These are phyloP conservation scores for Phylloscopus trochilus DNA, from an alignment of 2,113 vertebrate genomes.

Conservation along the genomic window DNA sequence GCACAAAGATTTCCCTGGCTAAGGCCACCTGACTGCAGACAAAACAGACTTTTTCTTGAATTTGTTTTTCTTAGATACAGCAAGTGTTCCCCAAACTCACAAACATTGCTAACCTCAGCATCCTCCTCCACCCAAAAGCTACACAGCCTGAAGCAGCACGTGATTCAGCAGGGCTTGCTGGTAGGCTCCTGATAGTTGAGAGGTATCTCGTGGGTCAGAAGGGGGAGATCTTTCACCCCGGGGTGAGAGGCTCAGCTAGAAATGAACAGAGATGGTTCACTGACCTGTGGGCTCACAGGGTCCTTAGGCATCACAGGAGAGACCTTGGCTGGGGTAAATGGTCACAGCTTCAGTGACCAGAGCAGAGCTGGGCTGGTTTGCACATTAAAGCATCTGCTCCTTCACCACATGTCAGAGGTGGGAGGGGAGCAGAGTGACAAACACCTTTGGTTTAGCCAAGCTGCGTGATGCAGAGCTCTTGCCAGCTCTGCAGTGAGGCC, in stretches of 20 bases:
- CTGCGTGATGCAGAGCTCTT: not conserved
- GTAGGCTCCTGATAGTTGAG: not conserved
- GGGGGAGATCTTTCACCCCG: not conserved
- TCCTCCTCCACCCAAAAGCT: not conserved
- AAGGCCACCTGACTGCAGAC: not conserved
- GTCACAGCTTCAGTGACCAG: not conserved
- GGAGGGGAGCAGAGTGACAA: not conserved
- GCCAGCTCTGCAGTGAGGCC: not conserved
- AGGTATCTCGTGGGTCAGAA: not conserved
- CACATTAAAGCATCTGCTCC: not conserved
- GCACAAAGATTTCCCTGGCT: not conserved
- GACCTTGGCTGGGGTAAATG: not conserved
- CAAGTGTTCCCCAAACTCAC: not conserved
- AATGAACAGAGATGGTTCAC: not conserved
- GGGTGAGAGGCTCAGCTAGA: not conserved
- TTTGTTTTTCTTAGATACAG: not conserved
- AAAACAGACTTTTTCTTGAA: not conserved
- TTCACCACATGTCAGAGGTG: not conserved
- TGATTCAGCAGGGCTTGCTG: not conserved
- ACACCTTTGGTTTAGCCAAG: not conserved
- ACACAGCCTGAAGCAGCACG: not conserved
- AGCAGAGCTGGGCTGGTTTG: not conserved
- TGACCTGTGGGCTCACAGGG: not conserved
- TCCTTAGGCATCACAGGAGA: not conserved
- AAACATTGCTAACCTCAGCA: not conserved